These are phyloP conservation scores for Conus betulinus DNA, from an alignment of 1,140 invertebrate genomes.

Conservation along the genomic window DNA sequence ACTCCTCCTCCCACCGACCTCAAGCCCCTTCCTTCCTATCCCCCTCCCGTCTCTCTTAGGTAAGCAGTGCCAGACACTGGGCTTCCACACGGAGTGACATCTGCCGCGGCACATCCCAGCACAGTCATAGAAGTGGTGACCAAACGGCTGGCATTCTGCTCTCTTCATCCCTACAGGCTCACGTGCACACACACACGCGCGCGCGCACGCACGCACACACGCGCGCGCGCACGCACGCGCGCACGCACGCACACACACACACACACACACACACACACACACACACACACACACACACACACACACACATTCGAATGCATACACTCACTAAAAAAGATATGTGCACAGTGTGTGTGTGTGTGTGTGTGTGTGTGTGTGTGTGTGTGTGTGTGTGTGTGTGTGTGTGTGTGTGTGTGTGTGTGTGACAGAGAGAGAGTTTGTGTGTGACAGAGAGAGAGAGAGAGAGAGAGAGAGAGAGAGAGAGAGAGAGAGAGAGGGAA, in stretches of 20 bases:
- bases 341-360: not conserved
- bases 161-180: too few species aligned
- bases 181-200: not conserved
- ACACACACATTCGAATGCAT: not conserved
- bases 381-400: not conserved
- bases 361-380: slow-evolving; percentile 3
- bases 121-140: too few species aligned
- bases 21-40: too few species aligned
- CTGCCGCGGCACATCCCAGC: too few species aligned
- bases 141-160: too few species aligned
- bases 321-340: not conserved
- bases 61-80: too few species aligned
- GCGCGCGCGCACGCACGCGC: not conserved
- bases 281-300: not conserved
- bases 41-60: too few species aligned
- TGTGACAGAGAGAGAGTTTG: too few species aligned
- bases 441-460: too few species aligned
- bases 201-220: not conserved
- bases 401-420: too few species aligned
- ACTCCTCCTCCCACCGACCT: too few species aligned
- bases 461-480: slow-evolving; percentile 7
- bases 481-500: not conserved
- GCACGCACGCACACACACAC: not conserved
- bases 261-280: not conserved
- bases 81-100: too few species aligned